Evolutionary conservation across 2,888 invertebrate genomes (phyloP).

Genomic region (Chesias legatella): DNA sequence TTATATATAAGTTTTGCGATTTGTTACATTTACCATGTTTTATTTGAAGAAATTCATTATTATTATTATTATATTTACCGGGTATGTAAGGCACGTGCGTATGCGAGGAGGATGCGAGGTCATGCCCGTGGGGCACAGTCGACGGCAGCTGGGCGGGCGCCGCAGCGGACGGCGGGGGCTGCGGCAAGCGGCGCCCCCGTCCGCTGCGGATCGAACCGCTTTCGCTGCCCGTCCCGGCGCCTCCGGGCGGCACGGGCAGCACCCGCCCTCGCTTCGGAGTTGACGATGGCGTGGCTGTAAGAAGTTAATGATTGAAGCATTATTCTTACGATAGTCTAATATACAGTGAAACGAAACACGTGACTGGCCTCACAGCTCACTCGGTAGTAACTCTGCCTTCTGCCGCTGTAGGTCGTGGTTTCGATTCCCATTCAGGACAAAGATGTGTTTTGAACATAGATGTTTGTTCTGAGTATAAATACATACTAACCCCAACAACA

Average conservation of each 20-base stretch:
- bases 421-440: too few relatives aligned
- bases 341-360: too few relatives aligned
- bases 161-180: conserved; percentile 55
- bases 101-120: conserved; percentile 46
- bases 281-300: conserved; percentile 71
- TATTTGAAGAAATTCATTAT: too few relatives aligned
- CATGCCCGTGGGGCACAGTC: conserved; percentile 24
- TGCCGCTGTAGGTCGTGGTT: too few relatives aligned
- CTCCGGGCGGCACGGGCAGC: conserved; percentile 22
- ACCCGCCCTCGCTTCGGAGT: conserved; percentile 39
- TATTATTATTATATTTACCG: conserved; percentile 47
- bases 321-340: too few relatives aligned
- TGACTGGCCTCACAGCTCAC: too few relatives aligned
- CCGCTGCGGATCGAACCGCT: conserved; percentile 57
- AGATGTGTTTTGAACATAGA: too few relatives aligned
- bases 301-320: background rate
- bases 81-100: conserved; percentile 74
- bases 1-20: background rate
- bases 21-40: too few relatives aligned
- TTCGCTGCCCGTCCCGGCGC: conserved; percentile 48
- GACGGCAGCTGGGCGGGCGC: conserved; percentile 40
- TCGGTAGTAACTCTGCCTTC: too few relatives aligned
- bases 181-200: conserved; percentile 63
- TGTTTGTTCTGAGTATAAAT: too few relatives aligned
- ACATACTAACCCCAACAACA: too few relatives aligned